Percentiles rank a stretch among this genome's conserved stretches.
These are phyloP conservation scores for Adrianichthys oophorus DNA, from an alignment of 2,797 vertebrate genomes.

Conservation along the genomic window DNA sequence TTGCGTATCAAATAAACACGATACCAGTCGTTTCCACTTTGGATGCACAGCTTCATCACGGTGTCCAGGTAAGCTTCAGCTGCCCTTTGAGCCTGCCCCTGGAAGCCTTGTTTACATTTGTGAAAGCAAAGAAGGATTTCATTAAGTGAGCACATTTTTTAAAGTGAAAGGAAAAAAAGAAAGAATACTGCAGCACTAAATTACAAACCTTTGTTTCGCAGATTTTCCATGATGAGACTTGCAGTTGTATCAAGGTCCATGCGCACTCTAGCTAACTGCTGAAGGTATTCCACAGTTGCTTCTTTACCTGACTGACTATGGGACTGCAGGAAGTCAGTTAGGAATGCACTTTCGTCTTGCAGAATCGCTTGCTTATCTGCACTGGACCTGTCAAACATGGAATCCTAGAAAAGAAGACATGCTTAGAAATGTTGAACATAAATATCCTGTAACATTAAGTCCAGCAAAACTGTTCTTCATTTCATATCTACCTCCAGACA, in stretches of 20 bases:
- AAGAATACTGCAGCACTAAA: not conserved
- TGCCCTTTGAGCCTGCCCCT: constrained; percentile 16
- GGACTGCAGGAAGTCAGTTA: constrained; percentile 52
- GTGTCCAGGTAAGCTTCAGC: constrained; percentile 63
- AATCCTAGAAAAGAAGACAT: constrained; percentile 78
- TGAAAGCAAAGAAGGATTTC: not conserved
- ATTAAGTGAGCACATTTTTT: not conserved
- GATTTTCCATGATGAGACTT: constrained; percentile 67
- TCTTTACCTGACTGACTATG: constrained; percentile 9
- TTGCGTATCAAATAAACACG: constrained; percentile 87
- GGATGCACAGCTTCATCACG: constrained; percentile 71
- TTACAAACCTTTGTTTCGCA: constrained; percentile 45
- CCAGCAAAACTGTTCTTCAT: not conserved
- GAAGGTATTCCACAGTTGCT: constrained; percentile 81
- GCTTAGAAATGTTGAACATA: not conserved
- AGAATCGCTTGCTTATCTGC: constrained; percentile 47
- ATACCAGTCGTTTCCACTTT: constrained; percentile 83
- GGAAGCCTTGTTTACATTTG: constrained; percentile 29
- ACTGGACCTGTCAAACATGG: constrained; percentile 81
- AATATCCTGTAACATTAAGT: not conserved
- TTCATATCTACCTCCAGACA: constrained; percentile 85
- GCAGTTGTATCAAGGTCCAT: constrained; percentile 83
- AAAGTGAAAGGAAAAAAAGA: not conserved
- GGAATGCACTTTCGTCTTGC: constrained; percentile 75
- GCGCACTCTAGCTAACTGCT: constrained; percentile 84